Evolutionary conservation across 2,888 invertebrate genomes (phyloP).

Genomic region (Clanis bilineata): DNA sequence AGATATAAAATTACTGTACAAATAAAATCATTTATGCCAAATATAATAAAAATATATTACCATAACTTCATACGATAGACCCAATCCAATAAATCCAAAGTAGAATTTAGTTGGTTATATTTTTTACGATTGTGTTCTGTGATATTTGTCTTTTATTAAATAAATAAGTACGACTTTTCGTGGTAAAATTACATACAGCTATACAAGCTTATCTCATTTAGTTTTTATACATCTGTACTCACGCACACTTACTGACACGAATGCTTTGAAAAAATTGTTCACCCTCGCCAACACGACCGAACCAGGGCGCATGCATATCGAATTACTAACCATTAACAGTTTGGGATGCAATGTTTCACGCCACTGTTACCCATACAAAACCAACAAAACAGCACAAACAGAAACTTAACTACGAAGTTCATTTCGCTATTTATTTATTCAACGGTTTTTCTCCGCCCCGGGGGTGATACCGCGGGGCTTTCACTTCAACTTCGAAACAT

Average conservation of each 20-base stretch:
- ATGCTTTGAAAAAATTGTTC: neutral
- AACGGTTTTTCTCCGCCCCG: neutral
- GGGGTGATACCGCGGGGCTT: neutral
- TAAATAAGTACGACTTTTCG: no score
- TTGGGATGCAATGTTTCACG: neutral
- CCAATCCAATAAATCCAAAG: no score
- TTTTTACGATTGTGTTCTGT: no score
- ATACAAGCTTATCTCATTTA: neutral
- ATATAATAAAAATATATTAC: no score
- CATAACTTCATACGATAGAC: no score
- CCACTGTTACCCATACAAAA: neutral
- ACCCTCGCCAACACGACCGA: neutral
- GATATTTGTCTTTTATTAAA: neutral
- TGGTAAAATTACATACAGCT: neutral
- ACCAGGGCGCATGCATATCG: conserved; percentile 8
- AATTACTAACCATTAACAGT: conserved; percentile 7
- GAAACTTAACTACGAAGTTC: neutral
- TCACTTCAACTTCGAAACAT: conserved; percentile 2
- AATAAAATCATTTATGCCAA: no score
- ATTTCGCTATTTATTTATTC: conserved; percentile 3
- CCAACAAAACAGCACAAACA: neutral
- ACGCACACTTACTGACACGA: neutral
- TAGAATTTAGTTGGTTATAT: no score
- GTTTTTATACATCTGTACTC: neutral
- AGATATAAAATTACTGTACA: no score